phyloP scores from a whole-genome alignment of 2,113 vertebrate genomes.

The Nibea albiflora region DNA sequence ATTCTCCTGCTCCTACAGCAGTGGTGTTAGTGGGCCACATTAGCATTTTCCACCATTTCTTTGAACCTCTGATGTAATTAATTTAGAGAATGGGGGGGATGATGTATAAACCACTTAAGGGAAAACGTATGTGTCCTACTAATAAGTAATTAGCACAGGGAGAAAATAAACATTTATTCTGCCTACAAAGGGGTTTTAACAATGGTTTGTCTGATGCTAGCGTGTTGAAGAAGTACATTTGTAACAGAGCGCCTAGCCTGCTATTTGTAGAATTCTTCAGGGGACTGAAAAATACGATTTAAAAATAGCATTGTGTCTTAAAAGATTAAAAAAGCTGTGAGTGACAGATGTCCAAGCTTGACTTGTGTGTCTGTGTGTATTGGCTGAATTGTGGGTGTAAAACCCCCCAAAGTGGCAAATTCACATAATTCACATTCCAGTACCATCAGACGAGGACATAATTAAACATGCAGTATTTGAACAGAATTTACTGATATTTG shows the following conservation, averaged over 20 bases:
- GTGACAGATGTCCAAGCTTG: conserved; percentile 23
- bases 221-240: conserved; percentile 24
- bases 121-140: conserved; percentile 68
- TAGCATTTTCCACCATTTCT: conserved; percentile 67
- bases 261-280: conserved; percentile 26
- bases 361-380: not conserved
- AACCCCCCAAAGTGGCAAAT: conserved; percentile 4
- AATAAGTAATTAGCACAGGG: conserved; percentile 68
- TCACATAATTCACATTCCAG: not conserved
- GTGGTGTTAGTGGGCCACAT: conserved; percentile 72
- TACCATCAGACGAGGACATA: not conserved
- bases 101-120: conserved; percentile 70
- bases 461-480: not conserved
- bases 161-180: conserved; percentile 56
- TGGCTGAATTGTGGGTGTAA: not conserved
- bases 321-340: conserved; percentile 7
- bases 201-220: conserved; percentile 26
- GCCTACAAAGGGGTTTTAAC: conserved; percentile 43
- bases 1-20: conserved; percentile 56
- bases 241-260: not conserved
- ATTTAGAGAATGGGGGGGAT: conserved; percentile 64
- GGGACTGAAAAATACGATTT: conserved; percentile 6
- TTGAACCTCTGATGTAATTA: conserved; percentile 73
- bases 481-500: not conserved
- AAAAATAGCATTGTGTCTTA: conserved; percentile 26